Conservation (phyloP, 2,888 invertebrate species). For the Sthenelais limicola region DNA sequence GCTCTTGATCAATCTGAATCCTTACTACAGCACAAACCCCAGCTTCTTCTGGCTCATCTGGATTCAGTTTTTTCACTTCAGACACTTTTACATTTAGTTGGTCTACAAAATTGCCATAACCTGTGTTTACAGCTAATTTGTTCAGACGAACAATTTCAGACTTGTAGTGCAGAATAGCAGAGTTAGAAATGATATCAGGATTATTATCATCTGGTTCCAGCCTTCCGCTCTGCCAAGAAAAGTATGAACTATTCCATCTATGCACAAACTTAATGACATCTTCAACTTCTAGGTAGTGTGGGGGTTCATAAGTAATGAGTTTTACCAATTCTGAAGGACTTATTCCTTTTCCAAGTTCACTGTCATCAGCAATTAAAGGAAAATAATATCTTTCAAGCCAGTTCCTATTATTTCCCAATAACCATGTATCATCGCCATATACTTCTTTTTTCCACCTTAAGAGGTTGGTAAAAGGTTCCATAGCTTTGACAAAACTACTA, state of each 20-base stretch:
- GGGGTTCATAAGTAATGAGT: background rate
- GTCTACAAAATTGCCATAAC: background rate
- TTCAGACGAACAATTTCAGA: background rate
- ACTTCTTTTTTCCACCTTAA: slow-evolving; percentile 10
- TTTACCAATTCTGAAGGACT: background rate
- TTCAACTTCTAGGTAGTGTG: background rate
- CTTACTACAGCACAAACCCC: slow-evolving; percentile 55
- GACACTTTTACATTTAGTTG: slow-evolving; percentile 22
- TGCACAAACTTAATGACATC: background rate
- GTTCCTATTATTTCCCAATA: background rate
- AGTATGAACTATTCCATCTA: slow-evolving; percentile 15
- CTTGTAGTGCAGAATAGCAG: slow-evolving; percentile 2
- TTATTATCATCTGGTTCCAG: background rate
- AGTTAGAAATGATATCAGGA: background rate
- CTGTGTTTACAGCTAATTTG: slow-evolving; percentile 1
- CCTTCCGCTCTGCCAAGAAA: slow-evolving; percentile 2
- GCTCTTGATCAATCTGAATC: slow-evolving; percentile 53
- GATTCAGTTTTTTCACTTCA: background rate
- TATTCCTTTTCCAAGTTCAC: background rate
- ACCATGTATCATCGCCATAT: slow-evolving; percentile 3
- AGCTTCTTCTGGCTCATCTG: slow-evolving; percentile 43
- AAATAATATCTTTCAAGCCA: background rate
- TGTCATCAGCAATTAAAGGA: background rate
- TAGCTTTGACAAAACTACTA: background rate
- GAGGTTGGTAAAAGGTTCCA: background rate